Percentiles rank a stretch among this genome's conserved stretches.
These are phyloP conservation scores for Latheticus oryzae DNA, from an alignment of 2,888 invertebrate genomes.

Conservation along the genomic window DNA sequence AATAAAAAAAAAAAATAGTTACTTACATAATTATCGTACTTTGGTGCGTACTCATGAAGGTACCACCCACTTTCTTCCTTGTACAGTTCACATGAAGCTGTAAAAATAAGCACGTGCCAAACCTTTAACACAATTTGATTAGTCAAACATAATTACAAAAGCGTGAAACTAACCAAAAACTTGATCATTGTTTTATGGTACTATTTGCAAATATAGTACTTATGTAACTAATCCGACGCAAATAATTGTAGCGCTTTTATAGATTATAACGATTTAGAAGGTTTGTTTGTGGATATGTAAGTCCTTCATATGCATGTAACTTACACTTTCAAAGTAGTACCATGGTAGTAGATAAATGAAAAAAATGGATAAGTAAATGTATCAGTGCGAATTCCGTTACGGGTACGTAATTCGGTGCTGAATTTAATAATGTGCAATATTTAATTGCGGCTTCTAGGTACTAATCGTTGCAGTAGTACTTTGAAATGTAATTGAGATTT, in stretches of 20 bases:
- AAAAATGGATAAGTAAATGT: conserved; percentile 3
- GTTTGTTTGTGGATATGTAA: conserved; percentile 36
- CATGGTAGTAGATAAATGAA: not conserved
- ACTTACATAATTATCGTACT: conserved; percentile 59
- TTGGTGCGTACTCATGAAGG: conserved; percentile 55
- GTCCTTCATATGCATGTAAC: conserved; percentile 44
- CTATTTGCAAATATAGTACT: conserved; percentile 40
- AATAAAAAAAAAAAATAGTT: too few relatives aligned
- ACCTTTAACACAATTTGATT: conserved; percentile 41
- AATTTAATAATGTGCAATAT: not conserved
- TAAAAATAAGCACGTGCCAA: conserved; percentile 41
- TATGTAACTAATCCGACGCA: conserved; percentile 47
- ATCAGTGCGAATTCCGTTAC: not conserved
- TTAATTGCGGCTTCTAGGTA: conserved; percentile 1
- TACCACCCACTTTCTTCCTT: conserved; percentile 36
- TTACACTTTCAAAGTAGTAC: too few relatives aligned
- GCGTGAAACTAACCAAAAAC: conserved; percentile 50
- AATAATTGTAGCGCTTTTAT: conserved; percentile 48
- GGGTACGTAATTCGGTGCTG: not conserved
- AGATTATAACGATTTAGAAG: conserved; percentile 50
- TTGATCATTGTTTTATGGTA: conserved; percentile 43
- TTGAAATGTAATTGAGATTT: too few relatives aligned
- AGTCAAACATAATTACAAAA: conserved; percentile 19
- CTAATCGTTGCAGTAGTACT: not conserved
- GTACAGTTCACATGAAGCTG: conserved; percentile 36